Conservation (phyloP, 2,797 vertebrate species). For the Remorina albescens region DNA sequence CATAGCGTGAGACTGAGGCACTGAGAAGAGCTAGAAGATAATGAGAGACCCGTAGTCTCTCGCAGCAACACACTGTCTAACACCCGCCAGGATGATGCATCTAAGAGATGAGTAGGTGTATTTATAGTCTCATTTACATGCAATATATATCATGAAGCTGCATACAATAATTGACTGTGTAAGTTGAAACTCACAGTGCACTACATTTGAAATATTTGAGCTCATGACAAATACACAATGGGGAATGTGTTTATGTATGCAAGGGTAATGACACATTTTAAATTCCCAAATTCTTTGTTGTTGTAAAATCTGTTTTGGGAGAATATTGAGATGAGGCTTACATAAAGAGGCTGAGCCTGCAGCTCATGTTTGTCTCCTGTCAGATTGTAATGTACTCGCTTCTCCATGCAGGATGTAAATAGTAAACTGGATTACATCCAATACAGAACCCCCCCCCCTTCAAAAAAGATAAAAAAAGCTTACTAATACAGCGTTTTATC, state of each 20-base stretch:
- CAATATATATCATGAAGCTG: slow-evolving; percentile 65
- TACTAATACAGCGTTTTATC: slow-evolving; percentile 45
- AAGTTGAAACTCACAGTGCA: slow-evolving; percentile 53
- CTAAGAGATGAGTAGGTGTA: slow-evolving; percentile 56
- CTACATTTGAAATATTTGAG: slow-evolving; percentile 52
- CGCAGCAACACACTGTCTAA: slow-evolving; percentile 29
- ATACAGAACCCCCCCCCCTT: slow-evolving; percentile 28
- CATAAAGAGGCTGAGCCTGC: slow-evolving; percentile 40
- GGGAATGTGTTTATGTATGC: slow-evolving; percentile 50
- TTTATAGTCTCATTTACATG: slow-evolving; percentile 77
- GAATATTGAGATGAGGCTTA: slow-evolving; percentile 47
- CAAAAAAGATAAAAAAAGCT: slow-evolving; percentile 41
- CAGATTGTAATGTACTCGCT: slow-evolving; percentile 42
- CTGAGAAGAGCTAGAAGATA: not conserved
- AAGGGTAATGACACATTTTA: slow-evolving; percentile 43
- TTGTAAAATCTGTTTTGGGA: slow-evolving; percentile 54
- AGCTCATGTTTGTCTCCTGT: slow-evolving; percentile 61
- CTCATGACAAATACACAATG: slow-evolving; percentile 41
- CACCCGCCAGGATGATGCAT: slow-evolving; percentile 48
- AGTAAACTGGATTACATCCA: slow-evolving; percentile 59
- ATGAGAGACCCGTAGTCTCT: slow-evolving; percentile 17
- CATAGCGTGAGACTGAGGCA: slow-evolving; percentile 3
- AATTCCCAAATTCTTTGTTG: slow-evolving; percentile 62
- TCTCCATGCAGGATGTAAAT: slow-evolving; percentile 38
- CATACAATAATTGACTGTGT: slow-evolving; percentile 62